Evolutionary conservation across 2,797 vertebrate species (phyloP), one percentile per base, ranked within the genome.

Genomic region (Circus cinereus): DNA sequence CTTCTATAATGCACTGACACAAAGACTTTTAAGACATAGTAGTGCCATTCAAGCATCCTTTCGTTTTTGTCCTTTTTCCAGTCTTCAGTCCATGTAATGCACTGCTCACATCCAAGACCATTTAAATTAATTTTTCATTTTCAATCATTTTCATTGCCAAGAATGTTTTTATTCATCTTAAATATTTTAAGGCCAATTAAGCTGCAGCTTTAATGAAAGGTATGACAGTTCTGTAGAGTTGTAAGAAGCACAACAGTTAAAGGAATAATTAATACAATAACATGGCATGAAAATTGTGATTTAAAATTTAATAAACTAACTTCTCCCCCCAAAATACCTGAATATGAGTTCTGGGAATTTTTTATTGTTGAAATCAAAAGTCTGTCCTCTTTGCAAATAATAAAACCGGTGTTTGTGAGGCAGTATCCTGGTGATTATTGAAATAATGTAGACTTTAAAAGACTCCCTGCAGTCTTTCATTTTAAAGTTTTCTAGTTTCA

Each of bases 111-210:
- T 77, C 32, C 29, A 78, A 91, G 32, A 38, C 14, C 48, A 70
- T 89, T 89, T 73, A 89, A 92, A 87, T 94, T 47, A 80, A 68
- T 88, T 93, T 97, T 97, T 94, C 32, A 96, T 95, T 97, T 95
- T 95, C 73, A 91, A 60, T 95, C 36, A 85, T 68, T 93, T 94
- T 91, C 56, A 48, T 75, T 93, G 78, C 67, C 88, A 86, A 75
- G 43, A 14, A 90, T 82, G 17, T 54, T 95, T 92, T 97, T 89
- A 75, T 95, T 95, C 3, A 69, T 80, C 47, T 91, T 97, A 94
- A 96, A 97, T 96, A 95, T 96, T 97, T 97, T 93, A 97, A 96
- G 60, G 67, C 43, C 24, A 93, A 91, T 94, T 95, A 94, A 83
- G 64, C 34, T 76, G 38, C 63, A 62, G 19, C n/a, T 94, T 95